These are phyloP conservation scores for Lanius collurio DNA, from an alignment of 2,113 vertebrate species.

Conservation along the genomic window DNA sequence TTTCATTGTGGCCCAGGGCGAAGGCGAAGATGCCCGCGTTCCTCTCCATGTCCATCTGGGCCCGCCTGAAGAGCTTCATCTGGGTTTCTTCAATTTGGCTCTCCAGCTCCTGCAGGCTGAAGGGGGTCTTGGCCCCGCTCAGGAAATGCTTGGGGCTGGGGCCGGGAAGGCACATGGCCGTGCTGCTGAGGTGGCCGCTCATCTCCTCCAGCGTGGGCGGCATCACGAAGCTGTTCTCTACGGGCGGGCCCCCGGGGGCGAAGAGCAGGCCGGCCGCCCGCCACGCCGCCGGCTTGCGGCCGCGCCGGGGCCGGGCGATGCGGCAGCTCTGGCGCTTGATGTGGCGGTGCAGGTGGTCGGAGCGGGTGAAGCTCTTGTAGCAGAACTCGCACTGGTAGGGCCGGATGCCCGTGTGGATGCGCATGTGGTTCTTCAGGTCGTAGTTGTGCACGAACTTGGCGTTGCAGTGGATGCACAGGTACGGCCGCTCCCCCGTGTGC, in stretches of 20 bases:
- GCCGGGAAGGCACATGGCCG: slow-evolving; percentile 76
- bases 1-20: slow-evolving; percentile 84
- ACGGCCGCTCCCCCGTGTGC: slow-evolving; percentile 96
- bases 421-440: slow-evolving; percentile 98
- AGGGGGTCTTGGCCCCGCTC: slow-evolving; percentile 69
- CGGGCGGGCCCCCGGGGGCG: slow-evolving; percentile 54
- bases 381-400: slow-evolving; percentile 99
- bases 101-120: slow-evolving; percentile 84
- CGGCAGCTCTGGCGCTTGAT: slow-evolving; percentile 97
- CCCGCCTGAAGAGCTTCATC: slow-evolving; percentile 81
- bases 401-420: slow-evolving; percentile 95
- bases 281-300: slow-evolving; percentile 88
- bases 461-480: slow-evolving; percentile 97
- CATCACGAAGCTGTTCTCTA: slow-evolving; percentile 77
- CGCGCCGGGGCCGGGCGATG: slow-evolving; percentile 84
- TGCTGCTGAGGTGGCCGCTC: slow-evolving; percentile 62
- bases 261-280: slow-evolving; percentile 85
- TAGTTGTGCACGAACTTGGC: slow-evolving; percentile 99
- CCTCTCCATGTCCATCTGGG: slow-evolving; percentile 83
- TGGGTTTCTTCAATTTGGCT: slow-evolving; percentile 80
- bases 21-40: slow-evolving; percentile 90
- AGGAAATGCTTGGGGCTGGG: slow-evolving; percentile 80
- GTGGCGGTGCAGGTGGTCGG: slow-evolving; percentile 96
- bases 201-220: slow-evolving; percentile 65
- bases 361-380: slow-evolving; percentile 98